Conservation (phyloP, 2,113 vertebrate species). For the Lamprotornis superbus region DNA sequence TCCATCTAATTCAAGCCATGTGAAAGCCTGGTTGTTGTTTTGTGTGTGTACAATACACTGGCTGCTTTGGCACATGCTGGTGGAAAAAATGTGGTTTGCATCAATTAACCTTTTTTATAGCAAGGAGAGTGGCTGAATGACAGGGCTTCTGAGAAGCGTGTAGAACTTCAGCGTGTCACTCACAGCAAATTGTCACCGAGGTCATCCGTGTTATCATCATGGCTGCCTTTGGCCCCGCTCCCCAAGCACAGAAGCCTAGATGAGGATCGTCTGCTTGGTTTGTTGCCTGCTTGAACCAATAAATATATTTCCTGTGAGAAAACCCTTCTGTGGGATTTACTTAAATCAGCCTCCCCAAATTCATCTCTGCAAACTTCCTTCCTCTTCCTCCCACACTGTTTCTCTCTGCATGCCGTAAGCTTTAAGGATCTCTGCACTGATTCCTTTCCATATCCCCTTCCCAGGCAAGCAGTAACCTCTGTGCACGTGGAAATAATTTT, state of each 20-base stretch:
- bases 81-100: slow-evolving; percentile 72
- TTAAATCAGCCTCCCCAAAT: slow-evolving; percentile 30
- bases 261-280: slow-evolving; percentile 55
- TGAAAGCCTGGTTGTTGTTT: slow-evolving; percentile 8
- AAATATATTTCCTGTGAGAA: slow-evolving; percentile 48
- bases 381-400: slow-evolving; percentile 3
- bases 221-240: slow-evolving; percentile 35
- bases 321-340: slow-evolving; percentile 34
- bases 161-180: slow-evolving; percentile 60
- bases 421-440: neutral
- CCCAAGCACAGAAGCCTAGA: slow-evolving; percentile 7
- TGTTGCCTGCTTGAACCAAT: slow-evolving; percentile 52
- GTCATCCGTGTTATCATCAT: slow-evolving; percentile 37
- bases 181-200: slow-evolving; percentile 60
- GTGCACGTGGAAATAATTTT: neutral
- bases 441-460: neutral
- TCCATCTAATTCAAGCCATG: slow-evolving; percentile 45
- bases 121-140: slow-evolving; percentile 60
- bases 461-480: neutral
- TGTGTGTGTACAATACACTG: neutral
- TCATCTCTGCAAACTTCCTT: slow-evolving; percentile 29
- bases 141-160: slow-evolving; percentile 63
- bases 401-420: fast-evolving
- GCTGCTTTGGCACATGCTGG: slow-evolving; percentile 40
- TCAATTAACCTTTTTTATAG: slow-evolving; percentile 74